Evolutionary conservation across 2,113 vertebrate species (phyloP), one percentile per base, ranked within the genome.

Genomic region (Rhadina sibilatrix): DNA sequence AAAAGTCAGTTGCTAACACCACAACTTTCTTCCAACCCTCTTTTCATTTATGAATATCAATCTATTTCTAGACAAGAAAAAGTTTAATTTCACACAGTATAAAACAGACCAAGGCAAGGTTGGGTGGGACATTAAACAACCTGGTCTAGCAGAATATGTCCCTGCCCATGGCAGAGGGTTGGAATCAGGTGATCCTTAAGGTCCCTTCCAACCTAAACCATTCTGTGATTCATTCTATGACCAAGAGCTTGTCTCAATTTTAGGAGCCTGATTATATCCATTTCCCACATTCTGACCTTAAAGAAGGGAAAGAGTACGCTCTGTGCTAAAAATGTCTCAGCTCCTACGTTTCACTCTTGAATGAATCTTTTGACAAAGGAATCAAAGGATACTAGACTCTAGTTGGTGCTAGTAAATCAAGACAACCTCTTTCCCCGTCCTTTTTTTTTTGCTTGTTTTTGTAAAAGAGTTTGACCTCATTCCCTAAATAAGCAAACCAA

Each of bases 381-480:
- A 71, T 70, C 82, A 60, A 63, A 87, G 30, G 19, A 68, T 76
- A 27, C 23, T 46, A 72, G 19, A 64, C 4, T 11, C 11, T 23
- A 50, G 49, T 35, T 50, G 19, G 27, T 40, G 24, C 50, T 74
- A 47, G 6, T 30, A 57, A 75, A 83, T 57, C 16, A 79, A 24
- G 21, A 74, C 27, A 59, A 64, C 9, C 1, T 3, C 3, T 37
- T 33, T 47, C 8, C 6, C 1, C 0, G 5, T 4, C 7, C 7
- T 30, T 47, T 24, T 57, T 25, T 12, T 6, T 38, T 22, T 8
- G 9, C 7, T 18, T 40, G 1, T 25, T 86, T 60, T 65, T 54
- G 7, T n/a, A 31, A 37, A 65, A 30, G 60, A 44, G 19, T 6
- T 21, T 19, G 83, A 6, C 31, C 60, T 60, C 16, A 19, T n/a